These are phyloP conservation scores for Glossophaga mutica DNA, from an alignment of 2,797 vertebrate species.

Conservation along the genomic window DNA sequence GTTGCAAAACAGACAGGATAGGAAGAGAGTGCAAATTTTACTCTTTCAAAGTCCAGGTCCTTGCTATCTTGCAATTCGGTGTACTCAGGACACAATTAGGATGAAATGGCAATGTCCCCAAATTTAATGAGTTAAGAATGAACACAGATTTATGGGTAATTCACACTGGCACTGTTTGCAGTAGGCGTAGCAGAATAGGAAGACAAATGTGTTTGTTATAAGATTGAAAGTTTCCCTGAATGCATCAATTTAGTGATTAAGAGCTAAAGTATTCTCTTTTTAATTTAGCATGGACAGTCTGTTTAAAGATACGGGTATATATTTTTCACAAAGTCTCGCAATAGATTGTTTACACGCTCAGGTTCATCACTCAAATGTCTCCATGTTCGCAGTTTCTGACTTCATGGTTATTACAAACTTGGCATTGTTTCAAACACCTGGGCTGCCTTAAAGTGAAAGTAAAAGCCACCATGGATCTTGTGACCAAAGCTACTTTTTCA, in stretches of 20 bases:
- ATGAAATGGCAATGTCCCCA: background rate
- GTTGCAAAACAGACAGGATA: background rate
- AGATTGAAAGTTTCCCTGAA: background rate
- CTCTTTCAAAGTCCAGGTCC: background rate
- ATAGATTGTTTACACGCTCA: background rate
- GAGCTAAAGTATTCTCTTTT: background rate
- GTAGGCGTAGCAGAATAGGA: background rate
- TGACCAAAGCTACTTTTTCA: background rate
- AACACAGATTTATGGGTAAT: background rate
- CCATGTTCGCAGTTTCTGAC: background rate
- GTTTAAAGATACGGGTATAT: background rate
- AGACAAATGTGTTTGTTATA: background rate
- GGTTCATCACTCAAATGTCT: background rate
- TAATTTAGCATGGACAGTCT: background rate
- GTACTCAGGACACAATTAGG: background rate
- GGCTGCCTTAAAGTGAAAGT: background rate
- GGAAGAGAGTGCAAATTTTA: background rate
- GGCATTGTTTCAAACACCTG: background rate
- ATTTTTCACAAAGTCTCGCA: background rate
- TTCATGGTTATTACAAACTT: background rate
- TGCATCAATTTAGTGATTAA: background rate
- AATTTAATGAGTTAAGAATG: background rate
- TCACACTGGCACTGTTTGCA: background rate
- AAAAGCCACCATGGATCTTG: background rate
- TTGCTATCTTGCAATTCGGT: background rate